Base-by-base conservation (phyloP, 2,888 invertebrate species). In the Dicroscelio sp. region DNA sequence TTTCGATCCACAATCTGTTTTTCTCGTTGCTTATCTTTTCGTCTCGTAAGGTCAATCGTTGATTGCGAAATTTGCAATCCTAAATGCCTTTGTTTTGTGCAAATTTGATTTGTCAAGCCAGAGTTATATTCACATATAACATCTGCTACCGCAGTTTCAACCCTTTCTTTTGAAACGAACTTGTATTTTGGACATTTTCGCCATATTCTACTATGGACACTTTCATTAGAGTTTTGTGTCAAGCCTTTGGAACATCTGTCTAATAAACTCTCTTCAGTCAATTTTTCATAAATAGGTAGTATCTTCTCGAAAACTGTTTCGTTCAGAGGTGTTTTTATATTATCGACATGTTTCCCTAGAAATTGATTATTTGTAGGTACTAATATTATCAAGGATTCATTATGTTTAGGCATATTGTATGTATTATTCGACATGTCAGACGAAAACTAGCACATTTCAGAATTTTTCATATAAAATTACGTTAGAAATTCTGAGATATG, bases 231-330 rank as follows among this genome's bases (percentile, higher is more conserved):
- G 31, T 76, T 76, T 58, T 76, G 52, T 38, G 52, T 76, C 17
- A 58, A 25, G 30, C 58, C 30, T 76, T 76, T 75, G n/a, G 75
- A 75, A 55, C 55, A 75, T 75, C 75, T 75, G 20, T 75, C 55
- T 75, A 75, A 75, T 75, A 75, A 75, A 55, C 55, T 75, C n/a
- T 75, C 55, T 55, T 75, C 75, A 52, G 75, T 55, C 52, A 75
- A 55, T 75, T 55, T 75, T 55, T 75, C 55, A 75, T 75, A 75
- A 31, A 75, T 33, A 75, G 75, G 75, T 27, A 75, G 55, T 75
- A 75, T 75, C 43, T 33, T 30, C 55, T 75, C 55, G 23, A 75
- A 71, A 71, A 71, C 71, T 71, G 27, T 71, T 71, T 71, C 71
- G 30, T 71, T 71, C 48, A 71, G 71, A 27, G 71, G 71, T 48